phyloP scores from a whole-genome alignment of 2,797 vertebrate species.

The Labeo calbasu region DNA sequence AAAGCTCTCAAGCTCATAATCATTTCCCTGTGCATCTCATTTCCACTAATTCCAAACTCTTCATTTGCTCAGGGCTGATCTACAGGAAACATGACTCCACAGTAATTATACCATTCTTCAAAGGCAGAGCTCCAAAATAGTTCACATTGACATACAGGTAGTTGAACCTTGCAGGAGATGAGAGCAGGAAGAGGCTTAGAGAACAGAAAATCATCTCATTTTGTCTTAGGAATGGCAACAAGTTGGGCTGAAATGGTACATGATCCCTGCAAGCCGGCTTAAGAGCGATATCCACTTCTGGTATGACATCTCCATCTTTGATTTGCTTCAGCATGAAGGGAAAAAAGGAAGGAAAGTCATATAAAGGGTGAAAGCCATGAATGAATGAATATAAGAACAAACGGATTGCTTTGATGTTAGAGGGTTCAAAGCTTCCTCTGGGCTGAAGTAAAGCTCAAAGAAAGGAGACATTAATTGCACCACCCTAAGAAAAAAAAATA shows the following conservation, averaged over 20 bases:
- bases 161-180: constrained; percentile 38
- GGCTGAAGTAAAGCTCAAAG: constrained; percentile 10
- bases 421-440: constrained; percentile 59
- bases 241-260: constrained; percentile 31
- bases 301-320: constrained; percentile 53
- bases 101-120: constrained; percentile 47
- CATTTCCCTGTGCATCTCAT: constrained; percentile 38
- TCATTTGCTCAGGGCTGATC: constrained; percentile 36
- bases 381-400: constrained; percentile 47
- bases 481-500: constrained; percentile 3
- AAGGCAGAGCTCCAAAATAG: constrained; percentile 39
- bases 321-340: constrained; percentile 40
- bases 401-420: constrained; percentile 57
- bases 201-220: constrained; percentile 53
- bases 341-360: constrained; percentile 33
- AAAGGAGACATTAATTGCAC: constrained; percentile 3
- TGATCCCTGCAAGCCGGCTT: constrained; percentile 43
- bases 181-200: constrained; percentile 22
- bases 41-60: constrained; percentile 21
- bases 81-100: constrained; percentile 44
- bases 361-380: constrained; percentile 35
- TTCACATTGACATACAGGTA: constrained; percentile 29
- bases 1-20: constrained; percentile 19
- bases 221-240: constrained; percentile 49
- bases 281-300: constrained; percentile 36